Evolutionary conservation across 2,888 invertebrate species (phyloP).

Genomic region (Apamea sordens): DNA sequence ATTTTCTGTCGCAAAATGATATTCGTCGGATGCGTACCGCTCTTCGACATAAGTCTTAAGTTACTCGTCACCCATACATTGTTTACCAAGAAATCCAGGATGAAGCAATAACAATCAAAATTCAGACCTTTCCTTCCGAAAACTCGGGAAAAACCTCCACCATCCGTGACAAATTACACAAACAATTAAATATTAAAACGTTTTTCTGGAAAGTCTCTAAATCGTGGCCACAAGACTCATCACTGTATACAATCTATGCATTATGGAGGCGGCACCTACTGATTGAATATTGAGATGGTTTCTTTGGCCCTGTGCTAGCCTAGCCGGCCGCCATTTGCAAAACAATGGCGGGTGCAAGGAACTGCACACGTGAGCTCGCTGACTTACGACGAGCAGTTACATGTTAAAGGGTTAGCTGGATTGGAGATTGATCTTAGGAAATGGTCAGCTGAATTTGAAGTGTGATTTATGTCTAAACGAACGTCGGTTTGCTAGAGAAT

Average conservation of each 20-base stretch:
- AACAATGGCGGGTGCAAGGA: conserved; percentile 62
- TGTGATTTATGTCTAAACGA: neutral
- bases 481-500: neutral
- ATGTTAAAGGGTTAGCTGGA: conserved; percentile 24
- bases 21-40: too few species aligned
- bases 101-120: conserved; percentile 16
- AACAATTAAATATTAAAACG: conserved; percentile 40
- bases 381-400: conserved; percentile 47
- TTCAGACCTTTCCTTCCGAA: conserved; percentile 15
- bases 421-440: conserved; percentile 30
- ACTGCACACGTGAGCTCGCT: conserved; percentile 61
- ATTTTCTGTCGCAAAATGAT: neutral
- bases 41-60: neutral
- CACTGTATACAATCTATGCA: conserved; percentile 52
- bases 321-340: conserved; percentile 58
- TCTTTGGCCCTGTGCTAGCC: conserved; percentile 48
- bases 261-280: conserved; percentile 59
- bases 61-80: neutral
- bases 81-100: conserved; percentile 1
- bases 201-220: conserved; percentile 44
- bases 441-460: neutral
- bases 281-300: conserved; percentile 63
- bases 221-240: conserved; percentile 51
- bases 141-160: conserved; percentile 14
- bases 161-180: conserved; percentile 37